Conservation (phyloP, 1,140 invertebrate species). For the Drosophila sp. region DNA sequence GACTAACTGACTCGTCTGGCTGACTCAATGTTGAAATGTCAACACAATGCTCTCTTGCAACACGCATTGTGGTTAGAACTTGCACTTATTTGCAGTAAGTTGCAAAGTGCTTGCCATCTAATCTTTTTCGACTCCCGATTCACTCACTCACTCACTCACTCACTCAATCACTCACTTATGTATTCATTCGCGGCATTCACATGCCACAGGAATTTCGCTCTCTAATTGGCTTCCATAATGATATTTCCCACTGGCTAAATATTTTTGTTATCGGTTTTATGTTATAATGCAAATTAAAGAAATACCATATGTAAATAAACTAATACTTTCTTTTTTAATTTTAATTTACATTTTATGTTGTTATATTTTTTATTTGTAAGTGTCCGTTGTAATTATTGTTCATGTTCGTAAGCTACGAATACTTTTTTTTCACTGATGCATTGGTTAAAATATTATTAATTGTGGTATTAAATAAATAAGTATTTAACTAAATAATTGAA, state of each 20-base stretch:
- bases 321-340: too few relatives aligned
- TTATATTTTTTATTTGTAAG: too few relatives aligned
- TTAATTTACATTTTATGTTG: too few relatives aligned
- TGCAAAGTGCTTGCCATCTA: conserved; percentile 63
- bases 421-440: too few relatives aligned
- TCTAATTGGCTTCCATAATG: conserved; percentile 41
- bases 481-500: too few relatives aligned
- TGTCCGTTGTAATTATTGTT: too few relatives aligned
- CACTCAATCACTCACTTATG: conserved; percentile 7
- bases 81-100: conserved; percentile 72
- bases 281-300: too few relatives aligned
- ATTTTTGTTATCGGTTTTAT: neutral
- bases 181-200: neutral
- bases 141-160: neutral
- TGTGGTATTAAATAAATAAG: too few relatives aligned
- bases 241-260: conserved; percentile 11
- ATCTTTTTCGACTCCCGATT: conserved; percentile 63
- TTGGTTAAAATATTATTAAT: too few relatives aligned
- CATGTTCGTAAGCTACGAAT: too few relatives aligned
- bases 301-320: too few relatives aligned
- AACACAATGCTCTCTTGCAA: conserved; percentile 51
- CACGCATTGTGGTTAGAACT: conserved; percentile 37
- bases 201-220: conserved; percentile 32
- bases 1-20: conserved; percentile 6
- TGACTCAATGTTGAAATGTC: conserved; percentile 52